Conservation (phyloP, 2,797 vertebrate species). For the Myotis findleyi region DNA sequence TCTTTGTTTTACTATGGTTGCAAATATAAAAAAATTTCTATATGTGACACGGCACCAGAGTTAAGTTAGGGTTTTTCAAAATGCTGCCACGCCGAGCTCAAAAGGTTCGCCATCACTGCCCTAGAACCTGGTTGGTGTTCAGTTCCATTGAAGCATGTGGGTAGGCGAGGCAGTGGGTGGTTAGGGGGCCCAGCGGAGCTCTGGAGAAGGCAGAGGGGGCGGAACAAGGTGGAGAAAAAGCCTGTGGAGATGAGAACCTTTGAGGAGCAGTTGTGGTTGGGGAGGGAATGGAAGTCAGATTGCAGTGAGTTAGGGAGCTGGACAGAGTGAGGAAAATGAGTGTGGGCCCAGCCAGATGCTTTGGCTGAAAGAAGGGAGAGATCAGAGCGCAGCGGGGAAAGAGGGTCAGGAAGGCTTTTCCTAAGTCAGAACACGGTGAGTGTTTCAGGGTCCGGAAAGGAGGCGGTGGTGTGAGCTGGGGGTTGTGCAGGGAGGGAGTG, state of each 20-base stretch:
- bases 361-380: neutral
- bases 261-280: neutral
- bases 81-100: too few species aligned
- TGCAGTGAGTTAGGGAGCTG: neutral
- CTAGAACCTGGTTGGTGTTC: neutral
- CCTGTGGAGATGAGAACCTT: neutral
- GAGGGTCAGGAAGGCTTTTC: neutral
- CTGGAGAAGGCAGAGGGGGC: neutral
- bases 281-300: neutral
- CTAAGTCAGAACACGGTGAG: neutral
- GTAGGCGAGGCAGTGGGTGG: neutral
- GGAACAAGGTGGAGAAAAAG: accelerated
- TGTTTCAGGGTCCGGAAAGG: too few species aligned
- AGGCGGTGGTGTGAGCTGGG: neutral
- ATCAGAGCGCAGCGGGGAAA: neutral
- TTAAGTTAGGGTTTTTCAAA: too few species aligned
- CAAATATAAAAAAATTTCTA: too few species aligned
- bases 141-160: neutral
- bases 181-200: accelerated
- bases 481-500: too few species aligned
- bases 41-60: too few species aligned
- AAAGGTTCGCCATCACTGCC: too few species aligned
- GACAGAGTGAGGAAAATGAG: neutral
- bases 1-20: too few species aligned
- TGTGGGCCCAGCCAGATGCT: neutral